A percentile compares a stretch with the other conserved stretches of the same genome.
Evolutionary conservation across 2,113 vertebrate species (phyloP).

Genomic region (Xenotilapia leptura): DNA sequence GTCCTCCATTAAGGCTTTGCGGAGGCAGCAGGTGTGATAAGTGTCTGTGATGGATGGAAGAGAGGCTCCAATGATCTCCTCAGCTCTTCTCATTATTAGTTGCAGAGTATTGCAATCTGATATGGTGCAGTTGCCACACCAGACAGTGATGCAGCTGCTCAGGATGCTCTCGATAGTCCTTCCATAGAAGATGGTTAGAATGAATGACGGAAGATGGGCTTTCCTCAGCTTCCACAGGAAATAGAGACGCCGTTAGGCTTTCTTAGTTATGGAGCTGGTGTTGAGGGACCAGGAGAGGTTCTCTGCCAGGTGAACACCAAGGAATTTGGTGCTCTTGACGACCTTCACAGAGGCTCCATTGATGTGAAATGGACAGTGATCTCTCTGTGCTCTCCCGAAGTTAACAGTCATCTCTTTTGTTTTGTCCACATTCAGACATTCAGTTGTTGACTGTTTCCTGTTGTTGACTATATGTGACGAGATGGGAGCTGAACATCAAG

Average conservation of each 20-base stretch:
- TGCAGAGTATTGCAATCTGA: neutral
- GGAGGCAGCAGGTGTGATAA: neutral
- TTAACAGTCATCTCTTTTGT: neutral
- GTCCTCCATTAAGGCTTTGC: neutral
- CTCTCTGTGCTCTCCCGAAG: neutral
- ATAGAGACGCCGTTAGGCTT: neutral
- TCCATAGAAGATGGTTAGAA: neutral
- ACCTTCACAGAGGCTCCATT: neutral
- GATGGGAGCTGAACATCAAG: conserved; percentile 24
- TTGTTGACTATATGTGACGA: conserved; percentile 12
- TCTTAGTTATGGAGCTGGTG: neutral
- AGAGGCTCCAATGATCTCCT: neutral
- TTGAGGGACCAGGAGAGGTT: neutral
- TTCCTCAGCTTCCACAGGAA: neutral
- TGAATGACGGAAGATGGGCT: neutral
- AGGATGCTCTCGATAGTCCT: neutral
- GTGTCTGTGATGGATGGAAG: neutral
- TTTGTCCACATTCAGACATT: neutral
- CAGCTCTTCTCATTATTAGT: neutral
- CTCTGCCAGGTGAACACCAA: neutral
- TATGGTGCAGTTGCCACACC: neutral
- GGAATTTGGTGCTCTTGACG: neutral
- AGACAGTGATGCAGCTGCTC: neutral
- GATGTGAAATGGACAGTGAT: neutral
- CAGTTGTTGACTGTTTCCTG: neutral